Conservation (phyloP, 2,888 invertebrate genomes). For the Deroplatys truncata region DNA sequence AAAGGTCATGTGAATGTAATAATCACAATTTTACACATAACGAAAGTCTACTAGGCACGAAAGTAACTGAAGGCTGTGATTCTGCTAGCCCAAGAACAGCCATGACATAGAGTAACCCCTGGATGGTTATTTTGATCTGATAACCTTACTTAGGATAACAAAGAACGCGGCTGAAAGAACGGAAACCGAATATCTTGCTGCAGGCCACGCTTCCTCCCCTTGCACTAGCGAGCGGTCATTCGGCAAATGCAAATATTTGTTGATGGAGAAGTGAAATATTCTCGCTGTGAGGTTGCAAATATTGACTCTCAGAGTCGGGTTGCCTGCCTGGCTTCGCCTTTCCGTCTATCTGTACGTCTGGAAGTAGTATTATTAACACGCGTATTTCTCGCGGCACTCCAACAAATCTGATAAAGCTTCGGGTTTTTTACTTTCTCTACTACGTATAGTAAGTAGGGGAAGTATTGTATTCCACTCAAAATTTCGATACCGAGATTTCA, state of each 20-base stretch:
- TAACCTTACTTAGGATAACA: not conserved
- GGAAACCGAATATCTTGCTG: not conserved
- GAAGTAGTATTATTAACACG: not conserved
- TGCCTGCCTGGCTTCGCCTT: not conserved
- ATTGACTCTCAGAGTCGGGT: not conserved
- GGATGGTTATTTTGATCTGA: too few relatives aligned
- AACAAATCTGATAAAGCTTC: not conserved
- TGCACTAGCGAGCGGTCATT: not conserved
- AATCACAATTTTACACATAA: too few relatives aligned
- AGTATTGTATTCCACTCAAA: too few relatives aligned
- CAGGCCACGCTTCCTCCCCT: not conserved
- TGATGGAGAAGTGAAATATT: constrained; percentile 6
- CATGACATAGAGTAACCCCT: too few relatives aligned
- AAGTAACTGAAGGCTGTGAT: too few relatives aligned
- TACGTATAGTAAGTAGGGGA: too few relatives aligned
- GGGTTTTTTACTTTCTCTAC: too few relatives aligned
- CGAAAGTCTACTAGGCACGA: too few relatives aligned
- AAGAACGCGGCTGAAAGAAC: not conserved
- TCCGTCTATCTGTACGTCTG: not conserved
- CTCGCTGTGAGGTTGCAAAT: not conserved
- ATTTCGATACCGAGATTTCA: too few relatives aligned
- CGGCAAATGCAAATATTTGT: constrained; percentile 5
- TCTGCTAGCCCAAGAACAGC: too few relatives aligned
- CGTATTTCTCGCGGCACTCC: not conserved
- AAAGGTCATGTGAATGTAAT: too few relatives aligned